A percentile compares a stretch with the other conserved stretches of the same genome.
Conservation (phyloP, 1,140 invertebrate species). For the Philotrypesis tridentata region DNA sequence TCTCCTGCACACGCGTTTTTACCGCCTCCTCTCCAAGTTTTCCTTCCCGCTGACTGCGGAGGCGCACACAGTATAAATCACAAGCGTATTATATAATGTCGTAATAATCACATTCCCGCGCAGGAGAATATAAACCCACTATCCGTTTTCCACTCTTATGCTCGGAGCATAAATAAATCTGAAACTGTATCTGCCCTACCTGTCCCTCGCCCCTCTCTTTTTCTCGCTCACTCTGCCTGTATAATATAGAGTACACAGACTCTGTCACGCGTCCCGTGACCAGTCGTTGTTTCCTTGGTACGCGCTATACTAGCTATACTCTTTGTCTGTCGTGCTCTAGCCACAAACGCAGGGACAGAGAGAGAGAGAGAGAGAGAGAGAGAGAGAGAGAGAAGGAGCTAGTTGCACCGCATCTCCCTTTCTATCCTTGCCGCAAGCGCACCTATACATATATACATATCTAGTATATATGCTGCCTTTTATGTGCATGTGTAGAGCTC, state of each 20-base stretch:
- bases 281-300: neutral
- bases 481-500: slow-evolving; percentile 18
- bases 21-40: neutral
- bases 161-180: slow-evolving; percentile 39
- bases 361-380: neutral
- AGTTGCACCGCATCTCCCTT: slow-evolving; percentile 4
- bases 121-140: slow-evolving; percentile 35
- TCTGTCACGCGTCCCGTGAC: neutral
- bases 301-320: neutral
- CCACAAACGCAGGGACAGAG: neutral
- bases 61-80: slow-evolving; percentile 34
- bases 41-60: neutral
- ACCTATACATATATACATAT: neutral
- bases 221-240: neutral
- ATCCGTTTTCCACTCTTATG: slow-evolving; percentile 4
- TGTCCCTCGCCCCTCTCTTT: neutral
- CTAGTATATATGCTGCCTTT: neutral
- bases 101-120: slow-evolving; percentile 38
- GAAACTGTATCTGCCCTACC: slow-evolving; percentile 32
- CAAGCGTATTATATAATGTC: slow-evolving; percentile 42
- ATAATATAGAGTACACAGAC: too few species aligned
- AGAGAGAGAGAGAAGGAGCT: neutral
- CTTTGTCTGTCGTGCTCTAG: slow-evolving; percentile 10
- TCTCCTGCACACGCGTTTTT: slow-evolving; percentile 8
- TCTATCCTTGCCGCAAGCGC: neutral